Evolutionary conservation across 2,888 invertebrate genomes (phyloP).

Genomic region (Clusia tigrina): DNA sequence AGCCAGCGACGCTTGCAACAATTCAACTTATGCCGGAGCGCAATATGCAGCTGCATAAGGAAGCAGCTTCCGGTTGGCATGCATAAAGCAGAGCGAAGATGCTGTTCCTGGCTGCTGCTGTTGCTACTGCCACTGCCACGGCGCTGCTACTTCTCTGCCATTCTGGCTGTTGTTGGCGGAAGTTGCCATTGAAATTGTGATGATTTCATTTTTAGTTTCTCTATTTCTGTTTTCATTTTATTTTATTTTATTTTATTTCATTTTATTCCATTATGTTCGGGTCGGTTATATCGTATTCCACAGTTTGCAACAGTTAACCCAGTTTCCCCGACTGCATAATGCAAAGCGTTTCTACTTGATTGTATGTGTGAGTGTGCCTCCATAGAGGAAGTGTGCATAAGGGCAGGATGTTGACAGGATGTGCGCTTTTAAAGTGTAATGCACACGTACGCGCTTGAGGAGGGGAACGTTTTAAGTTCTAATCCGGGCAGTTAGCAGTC

Average conservation of each 20-base stretch:
- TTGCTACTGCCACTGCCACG: too few species aligned
- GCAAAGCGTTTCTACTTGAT: not conserved
- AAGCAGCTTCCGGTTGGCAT: conserved; percentile 5
- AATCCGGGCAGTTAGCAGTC: too few species aligned
- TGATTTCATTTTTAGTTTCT: conserved; percentile 12
- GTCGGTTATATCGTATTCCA: conserved; percentile 8
- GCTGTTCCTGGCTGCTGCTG: not conserved
- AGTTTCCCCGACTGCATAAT: conserved; percentile 8
- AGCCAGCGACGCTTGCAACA: not conserved
- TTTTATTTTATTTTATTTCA: conserved; percentile 9
- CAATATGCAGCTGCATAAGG: conserved; percentile 7
- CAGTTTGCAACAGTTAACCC: conserved; percentile 31
- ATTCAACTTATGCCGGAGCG: not conserved
- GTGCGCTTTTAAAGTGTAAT: conserved; percentile 5
- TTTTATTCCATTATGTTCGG: conserved; percentile 19
- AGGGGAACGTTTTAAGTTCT: too few species aligned
- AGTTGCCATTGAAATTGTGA: conserved; percentile 30
- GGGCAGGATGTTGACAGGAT: conserved; percentile 19
- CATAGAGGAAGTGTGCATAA: not conserved
- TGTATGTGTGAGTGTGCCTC: not conserved
- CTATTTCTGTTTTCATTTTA: conserved; percentile 20
- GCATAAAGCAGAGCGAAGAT: conserved; percentile 1
- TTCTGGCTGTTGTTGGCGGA: conserved; percentile 16
- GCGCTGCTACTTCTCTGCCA: too few species aligned
- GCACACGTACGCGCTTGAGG: too few species aligned